phyloP scores from a whole-genome alignment of 2,113 vertebrate genomes.

The Dromaius novaehollandiae region DNA sequence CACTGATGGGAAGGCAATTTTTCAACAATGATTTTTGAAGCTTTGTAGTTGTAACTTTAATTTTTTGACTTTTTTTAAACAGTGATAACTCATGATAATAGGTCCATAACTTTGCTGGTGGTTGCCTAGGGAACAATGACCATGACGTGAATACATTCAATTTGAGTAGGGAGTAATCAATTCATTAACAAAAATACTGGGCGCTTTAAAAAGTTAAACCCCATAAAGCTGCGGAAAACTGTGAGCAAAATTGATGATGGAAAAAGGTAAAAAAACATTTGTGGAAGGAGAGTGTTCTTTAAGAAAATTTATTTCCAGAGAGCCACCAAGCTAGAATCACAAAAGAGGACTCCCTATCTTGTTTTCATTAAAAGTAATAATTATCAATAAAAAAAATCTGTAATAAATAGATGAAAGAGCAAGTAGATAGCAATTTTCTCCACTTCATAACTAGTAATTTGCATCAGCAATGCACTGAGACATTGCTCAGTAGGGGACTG shows the following conservation, averaged over 20 bases:
- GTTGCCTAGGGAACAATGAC: conserved; percentile 4
- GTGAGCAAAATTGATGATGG: background rate
- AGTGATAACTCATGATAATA: background rate
- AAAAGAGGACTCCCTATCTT: background rate
- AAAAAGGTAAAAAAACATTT: background rate
- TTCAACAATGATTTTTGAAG: background rate
- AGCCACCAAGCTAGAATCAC: background rate
- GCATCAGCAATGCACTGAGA: background rate
- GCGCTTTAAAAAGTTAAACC: background rate
- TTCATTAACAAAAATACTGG: background rate
- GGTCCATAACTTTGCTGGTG: background rate
- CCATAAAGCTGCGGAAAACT: background rate
- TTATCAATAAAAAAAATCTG: background rate
- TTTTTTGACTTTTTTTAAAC: background rate
- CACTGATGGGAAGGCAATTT: background rate
- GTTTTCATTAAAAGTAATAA: background rate
- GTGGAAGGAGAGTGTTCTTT: background rate
- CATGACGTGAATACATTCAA: rapidly evolving
- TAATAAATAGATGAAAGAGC: background rate
- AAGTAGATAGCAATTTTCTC: background rate
- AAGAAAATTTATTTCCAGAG: background rate
- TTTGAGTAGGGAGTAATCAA: background rate
- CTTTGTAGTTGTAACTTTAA: background rate
- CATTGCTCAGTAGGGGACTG: background rate
- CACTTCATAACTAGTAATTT: background rate